Conservation (phyloP, 2,888 invertebrate genomes). For the Thecophora atra region DNA sequence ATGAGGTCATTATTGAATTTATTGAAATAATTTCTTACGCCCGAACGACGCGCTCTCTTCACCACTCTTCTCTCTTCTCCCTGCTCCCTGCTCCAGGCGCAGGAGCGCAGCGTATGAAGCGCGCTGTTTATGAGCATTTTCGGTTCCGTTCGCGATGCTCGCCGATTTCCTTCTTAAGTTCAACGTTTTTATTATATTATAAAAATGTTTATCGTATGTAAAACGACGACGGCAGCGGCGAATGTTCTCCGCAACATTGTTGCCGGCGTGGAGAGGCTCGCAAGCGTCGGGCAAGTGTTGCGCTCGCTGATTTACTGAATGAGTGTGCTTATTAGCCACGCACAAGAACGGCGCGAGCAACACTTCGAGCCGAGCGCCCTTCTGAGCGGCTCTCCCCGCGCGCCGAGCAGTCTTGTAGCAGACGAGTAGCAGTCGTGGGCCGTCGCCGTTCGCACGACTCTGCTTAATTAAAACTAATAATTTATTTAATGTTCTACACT, state of each 20-base stretch:
- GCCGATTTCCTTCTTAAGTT: conserved; percentile 28
- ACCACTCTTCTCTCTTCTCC: not conserved
- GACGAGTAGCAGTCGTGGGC: not conserved
- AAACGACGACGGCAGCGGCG: not conserved
- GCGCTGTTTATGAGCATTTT: conserved; percentile 20
- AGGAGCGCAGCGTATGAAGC: not conserved
- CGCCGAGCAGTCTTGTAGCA: not conserved
- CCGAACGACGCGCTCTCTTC: conserved; percentile 26
- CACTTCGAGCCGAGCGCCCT: conserved; percentile 6
- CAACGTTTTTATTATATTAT: conserved; percentile 36
- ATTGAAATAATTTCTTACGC: conserved; percentile 45
- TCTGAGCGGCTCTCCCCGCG: not conserved
- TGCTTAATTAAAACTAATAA: conserved; percentile 25
- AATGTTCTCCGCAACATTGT: conserved; percentile 26
- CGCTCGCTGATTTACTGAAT: conserved; percentile 12
- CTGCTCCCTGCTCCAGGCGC: not conserved
- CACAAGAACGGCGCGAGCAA: not conserved
- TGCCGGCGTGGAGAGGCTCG: not conserved
- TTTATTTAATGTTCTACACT: conserved; percentile 31
- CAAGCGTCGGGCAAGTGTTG: not conserved
- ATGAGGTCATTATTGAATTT: conserved; percentile 45
- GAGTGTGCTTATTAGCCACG: conserved; percentile 10
- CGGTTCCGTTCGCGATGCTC: not conserved
- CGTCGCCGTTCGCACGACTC: not conserved
- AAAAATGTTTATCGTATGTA: conserved; percentile 31